Percentiles rank a stretch among this genome's conserved stretches.
phyloP scores from a whole-genome alignment of 2,797 vertebrate genomes.

The Otolemur crassicaudatus region DNA sequence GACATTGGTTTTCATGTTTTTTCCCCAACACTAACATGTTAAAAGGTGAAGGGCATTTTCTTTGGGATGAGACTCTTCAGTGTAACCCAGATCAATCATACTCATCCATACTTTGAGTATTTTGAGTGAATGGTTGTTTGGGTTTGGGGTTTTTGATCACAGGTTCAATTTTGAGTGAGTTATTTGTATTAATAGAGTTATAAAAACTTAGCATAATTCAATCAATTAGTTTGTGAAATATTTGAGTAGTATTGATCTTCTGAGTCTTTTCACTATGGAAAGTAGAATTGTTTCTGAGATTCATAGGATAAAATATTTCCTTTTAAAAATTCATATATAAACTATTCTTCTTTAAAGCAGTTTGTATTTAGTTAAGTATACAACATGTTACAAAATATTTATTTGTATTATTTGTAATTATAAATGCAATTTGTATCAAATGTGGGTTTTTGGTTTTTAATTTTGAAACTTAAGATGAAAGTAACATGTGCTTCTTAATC shows the following conservation, averaged over 20 bases:
- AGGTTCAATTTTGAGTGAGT: slow-evolving; percentile 53
- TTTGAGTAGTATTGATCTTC: slow-evolving; percentile 10
- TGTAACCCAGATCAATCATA: slow-evolving; percentile 3
- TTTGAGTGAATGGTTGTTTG: slow-evolving; percentile 5
- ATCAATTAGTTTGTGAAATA: slow-evolving; percentile 7
- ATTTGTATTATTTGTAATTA: neutral
- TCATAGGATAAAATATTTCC: slow-evolving; percentile 26
- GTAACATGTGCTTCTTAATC: neutral
- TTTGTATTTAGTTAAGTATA: slow-evolving; percentile 23
- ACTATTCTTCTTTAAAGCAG: slow-evolving; percentile 40
- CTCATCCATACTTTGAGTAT: neutral
- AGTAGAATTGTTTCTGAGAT: slow-evolving; percentile 38
- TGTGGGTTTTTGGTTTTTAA: neutral
- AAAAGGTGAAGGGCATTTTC: slow-evolving; percentile 14
- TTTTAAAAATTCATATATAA: neutral
- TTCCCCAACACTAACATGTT: neutral
- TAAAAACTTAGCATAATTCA: neutral
- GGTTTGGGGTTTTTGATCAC: neutral
- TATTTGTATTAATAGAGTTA: slow-evolving; percentile 25
- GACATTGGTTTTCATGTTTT: neutral
- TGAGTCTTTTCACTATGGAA: slow-evolving; percentile 42
- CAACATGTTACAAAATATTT: neutral
- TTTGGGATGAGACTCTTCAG: slow-evolving; percentile 29
- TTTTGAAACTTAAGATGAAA: slow-evolving; percentile 57
- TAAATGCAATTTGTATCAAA: slow-evolving; percentile 21